Percentiles rank a stretch among this genome's conserved stretches.
These are phyloP conservation scores for Pangasius mekongensis DNA, from an alignment of 2,797 vertebrate genomes.

Conservation along the genomic window DNA sequence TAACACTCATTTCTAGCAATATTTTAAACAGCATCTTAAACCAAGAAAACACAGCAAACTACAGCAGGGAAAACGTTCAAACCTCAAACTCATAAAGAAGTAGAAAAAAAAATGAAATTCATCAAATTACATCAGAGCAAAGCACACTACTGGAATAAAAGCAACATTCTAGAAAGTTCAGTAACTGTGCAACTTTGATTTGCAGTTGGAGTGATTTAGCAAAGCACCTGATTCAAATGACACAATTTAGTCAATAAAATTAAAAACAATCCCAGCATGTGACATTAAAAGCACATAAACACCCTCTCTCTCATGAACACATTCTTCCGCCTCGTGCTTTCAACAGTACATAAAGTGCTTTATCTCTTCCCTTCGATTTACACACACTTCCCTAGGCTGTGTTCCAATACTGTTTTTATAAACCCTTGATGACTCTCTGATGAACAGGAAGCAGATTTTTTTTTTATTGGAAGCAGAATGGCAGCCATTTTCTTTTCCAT, in stretches of 20 bases:
- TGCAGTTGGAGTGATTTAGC: slow-evolving; percentile 6
- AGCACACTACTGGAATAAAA: slow-evolving; percentile 57
- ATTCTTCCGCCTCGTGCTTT: slow-evolving; percentile 2
- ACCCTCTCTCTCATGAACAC: slow-evolving; percentile 20
- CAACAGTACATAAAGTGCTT: slow-evolving; percentile 49
- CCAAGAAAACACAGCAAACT: slow-evolving; percentile 24
- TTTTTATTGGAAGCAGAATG: background rate
- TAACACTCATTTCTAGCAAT: background rate
- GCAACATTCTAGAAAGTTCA: slow-evolving; percentile 34
- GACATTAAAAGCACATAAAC: background rate
- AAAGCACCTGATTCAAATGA: slow-evolving; percentile 23
- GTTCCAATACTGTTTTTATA: slow-evolving; percentile 22
- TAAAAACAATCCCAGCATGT: slow-evolving; percentile 25
- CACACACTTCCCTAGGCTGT: slow-evolving; percentile 23
- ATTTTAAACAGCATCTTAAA: background rate
- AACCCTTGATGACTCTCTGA: background rate
- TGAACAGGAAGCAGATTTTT: background rate
- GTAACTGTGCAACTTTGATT: slow-evolving; percentile 42
- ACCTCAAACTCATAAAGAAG: slow-evolving; percentile 13
- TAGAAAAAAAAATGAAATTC: background rate
- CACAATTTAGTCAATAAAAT: background rate
- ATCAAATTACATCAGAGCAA: slow-evolving; percentile 22
- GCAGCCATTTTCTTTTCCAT: background rate
- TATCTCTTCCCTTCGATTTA: slow-evolving; percentile 15
- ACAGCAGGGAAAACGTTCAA: slow-evolving; percentile 15